Conservation (phyloP, 1,140 invertebrate species). For the Pseudomyrmex gracilis region DNA sequence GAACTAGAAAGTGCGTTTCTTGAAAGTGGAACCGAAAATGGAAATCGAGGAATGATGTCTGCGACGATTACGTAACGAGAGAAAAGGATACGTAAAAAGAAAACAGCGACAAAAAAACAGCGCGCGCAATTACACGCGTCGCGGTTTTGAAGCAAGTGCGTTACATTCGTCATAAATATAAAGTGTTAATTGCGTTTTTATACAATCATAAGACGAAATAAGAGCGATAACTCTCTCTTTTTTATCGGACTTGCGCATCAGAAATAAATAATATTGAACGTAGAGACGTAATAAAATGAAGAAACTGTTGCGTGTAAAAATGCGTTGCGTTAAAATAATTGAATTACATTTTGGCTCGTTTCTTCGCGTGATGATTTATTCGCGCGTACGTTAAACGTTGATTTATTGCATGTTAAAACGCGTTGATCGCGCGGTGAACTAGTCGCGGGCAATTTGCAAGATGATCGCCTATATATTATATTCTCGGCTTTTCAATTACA, state of each 20-base stretch:
- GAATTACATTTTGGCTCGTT: slow-evolving; percentile 4
- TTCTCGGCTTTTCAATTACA: slow-evolving; percentile 11
- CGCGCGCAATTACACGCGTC: slow-evolving; percentile 3
- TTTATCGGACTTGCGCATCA: not conserved
- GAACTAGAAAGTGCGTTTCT: not conserved
- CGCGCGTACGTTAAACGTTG: not conserved
- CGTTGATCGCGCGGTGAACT: too few species aligned
- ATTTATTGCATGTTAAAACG: slow-evolving; percentile 5
- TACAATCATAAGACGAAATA: slow-evolving; percentile 13
- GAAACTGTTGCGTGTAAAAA: not conserved
- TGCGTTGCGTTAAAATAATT: slow-evolving; percentile 6
- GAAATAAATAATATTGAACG: not conserved
- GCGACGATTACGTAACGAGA: not conserved
- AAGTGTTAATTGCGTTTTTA: slow-evolving; percentile 17
- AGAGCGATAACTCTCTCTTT: not conserved
- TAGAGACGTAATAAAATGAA: not conserved
- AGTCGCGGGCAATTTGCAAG: not conserved
- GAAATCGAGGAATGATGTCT: not conserved
- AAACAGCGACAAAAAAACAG: not conserved
- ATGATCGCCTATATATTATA: not conserved
- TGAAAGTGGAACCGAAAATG: slow-evolving; percentile 2
- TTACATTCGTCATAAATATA: slow-evolving; percentile 8
- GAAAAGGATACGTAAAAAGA: not conserved
- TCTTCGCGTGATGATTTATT: not conserved
- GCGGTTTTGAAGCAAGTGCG: not conserved